Base-by-base conservation (phyloP, 1,140 invertebrate genomes). In the Cheumatopsyche charites region DNA sequence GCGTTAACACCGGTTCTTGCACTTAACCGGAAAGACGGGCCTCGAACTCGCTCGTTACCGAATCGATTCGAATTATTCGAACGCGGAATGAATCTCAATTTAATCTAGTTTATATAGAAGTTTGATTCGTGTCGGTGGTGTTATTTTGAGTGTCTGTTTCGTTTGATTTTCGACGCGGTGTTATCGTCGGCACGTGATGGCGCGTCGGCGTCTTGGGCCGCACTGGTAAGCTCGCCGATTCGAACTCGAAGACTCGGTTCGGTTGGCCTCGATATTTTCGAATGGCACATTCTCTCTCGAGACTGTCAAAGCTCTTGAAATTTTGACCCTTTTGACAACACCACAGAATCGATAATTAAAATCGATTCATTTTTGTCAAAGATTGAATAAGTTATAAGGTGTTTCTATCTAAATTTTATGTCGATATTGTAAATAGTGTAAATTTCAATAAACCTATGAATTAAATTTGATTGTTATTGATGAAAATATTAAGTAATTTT, bases 231-330 rank as follows among this genome's bases (percentile, higher is more conserved):
- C 42, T 68, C 15, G 15, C 49, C 49, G 21, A 36, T 9, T 63
- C 19, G 62, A 63, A 26, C 62, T 67, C 43, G 62, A 15, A 6
- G 62, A 67, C 19, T 17, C 65, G 26, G 26, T 25, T 3, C 41
- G 49, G 66, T 68, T 68, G 66, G 66, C 66, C 66, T 68, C 66
- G 66, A 68, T 68, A 55, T 55, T 36, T 68, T 68, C 66, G 66
- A 68, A 68, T 68, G 49, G 66, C 47, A 68, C 66, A 68, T 68
- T 68, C 66, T 68, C 66, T 42, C 55, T 13, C 25, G 47, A 17
- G 66, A 41, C 47, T 68, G 42, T 68, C 66, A 68, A 68, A 68
- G 66, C 66, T 43, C 15, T 26, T 15, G 47, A 25, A 47, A 47
- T 13, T n/a, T n/a, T 21, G 63, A 41, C 42, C 25, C 42, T 42